A percentile compares a stretch with the other conserved stretches of the same genome.
Evolutionary conservation across 2,113 vertebrate species (phyloP).

Genomic region (Morone saxatilis): DNA sequence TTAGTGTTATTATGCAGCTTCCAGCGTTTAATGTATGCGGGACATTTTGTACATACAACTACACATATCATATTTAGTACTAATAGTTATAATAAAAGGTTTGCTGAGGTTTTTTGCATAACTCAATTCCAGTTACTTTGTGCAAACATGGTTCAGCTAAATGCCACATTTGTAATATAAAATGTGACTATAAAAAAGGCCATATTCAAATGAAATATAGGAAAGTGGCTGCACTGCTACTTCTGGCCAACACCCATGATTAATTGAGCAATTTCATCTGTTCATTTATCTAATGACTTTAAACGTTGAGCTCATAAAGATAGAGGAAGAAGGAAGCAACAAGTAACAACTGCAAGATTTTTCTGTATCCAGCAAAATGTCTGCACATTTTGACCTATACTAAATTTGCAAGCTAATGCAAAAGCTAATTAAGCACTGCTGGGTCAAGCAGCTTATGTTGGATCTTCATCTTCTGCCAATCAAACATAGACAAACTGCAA

Average conservation of each 20-base stretch:
- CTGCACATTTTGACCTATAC: background rate
- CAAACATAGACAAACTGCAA: background rate
- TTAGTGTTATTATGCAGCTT: slow-evolving; percentile 34
- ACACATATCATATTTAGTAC: slow-evolving; percentile 29
- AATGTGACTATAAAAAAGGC: slow-evolving; percentile 29
- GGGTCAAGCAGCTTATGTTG: background rate
- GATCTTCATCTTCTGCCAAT: background rate
- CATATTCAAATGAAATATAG: slow-evolving; percentile 41
- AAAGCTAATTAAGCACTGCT: background rate
- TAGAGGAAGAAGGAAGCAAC: slow-evolving; percentile 16
- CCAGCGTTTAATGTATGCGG: slow-evolving; percentile 31
- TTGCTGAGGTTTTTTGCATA: slow-evolving; percentile 36
- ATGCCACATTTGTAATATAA: slow-evolving; percentile 40
- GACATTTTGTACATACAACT: slow-evolving; percentile 32
- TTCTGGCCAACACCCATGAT: slow-evolving; percentile 29
- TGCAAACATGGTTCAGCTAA: slow-evolving; percentile 19
- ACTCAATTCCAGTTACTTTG: slow-evolving; percentile 21
- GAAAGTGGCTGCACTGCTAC: slow-evolving; percentile 10
- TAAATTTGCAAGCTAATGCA: background rate
- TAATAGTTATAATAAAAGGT: slow-evolving; percentile 28
- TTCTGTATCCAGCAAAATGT: slow-evolving; percentile 7
- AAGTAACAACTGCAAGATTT: slow-evolving; percentile 12
- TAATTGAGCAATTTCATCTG: slow-evolving; percentile 29
- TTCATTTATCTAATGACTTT: slow-evolving; percentile 54
- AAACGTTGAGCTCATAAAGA: slow-evolving; percentile 25